Conservation (phyloP, 2,888 invertebrate species). For the Atherix ibis region DNA sequence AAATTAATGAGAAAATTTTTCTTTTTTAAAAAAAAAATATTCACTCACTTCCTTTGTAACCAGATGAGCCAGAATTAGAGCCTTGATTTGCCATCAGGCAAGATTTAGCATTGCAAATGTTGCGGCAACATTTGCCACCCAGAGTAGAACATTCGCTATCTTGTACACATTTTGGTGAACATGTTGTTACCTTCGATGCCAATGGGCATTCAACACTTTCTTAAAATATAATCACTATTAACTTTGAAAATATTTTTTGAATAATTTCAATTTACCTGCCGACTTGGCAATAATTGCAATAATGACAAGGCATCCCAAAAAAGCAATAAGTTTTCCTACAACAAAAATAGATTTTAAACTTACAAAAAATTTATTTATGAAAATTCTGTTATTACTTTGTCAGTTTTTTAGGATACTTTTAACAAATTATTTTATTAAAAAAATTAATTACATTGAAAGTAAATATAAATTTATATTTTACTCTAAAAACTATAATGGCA, state of each 20-base stretch:
- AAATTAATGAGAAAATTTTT: slow-evolving; percentile 2
- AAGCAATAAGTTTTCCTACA: slow-evolving; percentile 1
- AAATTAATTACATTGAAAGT: no score
- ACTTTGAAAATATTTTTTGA: not conserved
- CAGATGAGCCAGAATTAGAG: slow-evolving; percentile 19
- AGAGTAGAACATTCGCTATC: slow-evolving; percentile 47
- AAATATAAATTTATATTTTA: no score
- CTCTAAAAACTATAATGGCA: no score
- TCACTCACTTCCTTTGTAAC: slow-evolving; percentile 31
- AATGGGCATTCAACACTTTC: slow-evolving; percentile 40
- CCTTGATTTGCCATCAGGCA: slow-evolving; percentile 38
- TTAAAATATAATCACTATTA: not conserved
- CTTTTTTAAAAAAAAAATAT: slow-evolving; percentile 4
- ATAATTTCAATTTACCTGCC: no score
- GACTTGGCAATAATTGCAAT: not conserved
- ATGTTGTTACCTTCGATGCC: slow-evolving; percentile 45
- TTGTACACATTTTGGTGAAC: slow-evolving; percentile 50
- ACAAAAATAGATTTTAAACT: not conserved
- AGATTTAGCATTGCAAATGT: slow-evolving; percentile 52
- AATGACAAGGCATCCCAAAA: not conserved
- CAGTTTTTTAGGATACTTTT: no score
- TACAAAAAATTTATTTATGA: not conserved
- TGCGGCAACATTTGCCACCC: slow-evolving; percentile 52
- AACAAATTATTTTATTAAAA: no score
- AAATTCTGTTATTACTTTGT: not conserved